Base-by-base conservation (phyloP, 2,888 invertebrate genomes). In the Neuroscelio doddi region DNA sequence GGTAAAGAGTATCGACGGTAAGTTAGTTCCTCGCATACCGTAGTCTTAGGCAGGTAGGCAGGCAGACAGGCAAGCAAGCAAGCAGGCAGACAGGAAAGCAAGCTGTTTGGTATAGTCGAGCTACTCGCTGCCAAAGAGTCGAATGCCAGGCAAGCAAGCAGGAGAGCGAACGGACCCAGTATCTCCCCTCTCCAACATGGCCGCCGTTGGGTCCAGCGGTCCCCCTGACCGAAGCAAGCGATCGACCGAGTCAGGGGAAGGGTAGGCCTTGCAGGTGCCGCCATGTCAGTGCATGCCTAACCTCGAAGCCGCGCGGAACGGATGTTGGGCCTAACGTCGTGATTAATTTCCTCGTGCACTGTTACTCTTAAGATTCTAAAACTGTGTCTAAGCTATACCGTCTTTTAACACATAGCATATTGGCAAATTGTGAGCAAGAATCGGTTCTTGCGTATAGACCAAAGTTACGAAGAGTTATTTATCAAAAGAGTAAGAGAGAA, bases 231-330 rank as follows among this genome's bases (percentile, higher is more conserved):
- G 73, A 71, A 73, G 64, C 63, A 57, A 76, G 71, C 73, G 71
- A 72, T 69, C 72, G 64, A 57, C 63, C 71, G 67, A 71, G 72
- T 62, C 72, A 72, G 78, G 77, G 80, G 80, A 79, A 80, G 79
- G 80, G 79, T 78, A 78, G 73, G 76, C 74, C 75, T 75, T 76
- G 80, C 83, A 83, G 83, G 83, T 83, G 84, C 83, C 83, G 84
- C 84, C 84, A 84, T 84, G 83, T 83, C 84, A 84, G 84, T 83
- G 80, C 80, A 83, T 81, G 83, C 81, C 79, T 81, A 80, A 81
- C 82, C 74, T 83, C 80, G 79, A 79, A 80, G 77, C 78, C 79
- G 83, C 78, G 79, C 80, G 80, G 80, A 79, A 79, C 81, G 77
- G 74, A 78, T 77, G 78, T 75, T 72, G 70, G 75, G 76, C 70